Evolutionary conservation across 2,888 invertebrate genomes (phyloP).

Genomic region (Bimastos eiseni): DNA sequence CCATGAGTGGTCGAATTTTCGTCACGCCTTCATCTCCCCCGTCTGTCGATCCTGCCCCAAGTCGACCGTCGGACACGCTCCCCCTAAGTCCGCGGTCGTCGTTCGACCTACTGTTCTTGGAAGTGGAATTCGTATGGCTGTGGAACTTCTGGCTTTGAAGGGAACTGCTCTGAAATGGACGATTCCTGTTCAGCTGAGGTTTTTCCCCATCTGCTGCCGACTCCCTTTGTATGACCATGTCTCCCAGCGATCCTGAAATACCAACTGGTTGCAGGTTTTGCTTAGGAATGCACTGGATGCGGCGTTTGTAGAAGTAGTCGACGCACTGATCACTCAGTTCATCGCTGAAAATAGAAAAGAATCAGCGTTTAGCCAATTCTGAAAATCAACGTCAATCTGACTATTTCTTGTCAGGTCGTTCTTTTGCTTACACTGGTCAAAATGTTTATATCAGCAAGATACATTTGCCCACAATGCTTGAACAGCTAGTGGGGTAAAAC

Average conservation of each 20-base stretch:
- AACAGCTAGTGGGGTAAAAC: neutral
- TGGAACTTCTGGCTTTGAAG: neutral
- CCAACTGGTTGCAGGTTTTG: neutral
- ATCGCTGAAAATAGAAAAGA: neutral
- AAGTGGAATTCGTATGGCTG: neutral
- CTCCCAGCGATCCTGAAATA: neutral
- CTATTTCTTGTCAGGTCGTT: neutral
- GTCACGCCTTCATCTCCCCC: neutral
- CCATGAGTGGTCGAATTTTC: neutral
- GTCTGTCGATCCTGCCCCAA: neutral
- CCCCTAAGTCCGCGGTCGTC: neutral
- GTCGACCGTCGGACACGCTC: neutral
- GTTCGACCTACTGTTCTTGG: neutral
- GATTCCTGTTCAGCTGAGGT: neutral
- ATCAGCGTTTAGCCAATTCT: neutral
- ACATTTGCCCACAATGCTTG: too few relatives aligned
- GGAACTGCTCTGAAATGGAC: neutral
- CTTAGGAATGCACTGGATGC: neutral
- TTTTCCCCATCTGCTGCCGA: neutral
- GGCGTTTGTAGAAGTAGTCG: constrained; percentile 24
- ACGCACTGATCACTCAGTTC: neutral
- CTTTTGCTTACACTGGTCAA: neutral
- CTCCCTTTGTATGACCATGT: neutral
- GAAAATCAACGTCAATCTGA: neutral
- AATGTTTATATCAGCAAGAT: neutral